Percentiles rank a stretch among this genome's conserved stretches.
phyloP scores from a whole-genome alignment of 2,797 vertebrate genomes.

The Tangara arthus region DNA sequence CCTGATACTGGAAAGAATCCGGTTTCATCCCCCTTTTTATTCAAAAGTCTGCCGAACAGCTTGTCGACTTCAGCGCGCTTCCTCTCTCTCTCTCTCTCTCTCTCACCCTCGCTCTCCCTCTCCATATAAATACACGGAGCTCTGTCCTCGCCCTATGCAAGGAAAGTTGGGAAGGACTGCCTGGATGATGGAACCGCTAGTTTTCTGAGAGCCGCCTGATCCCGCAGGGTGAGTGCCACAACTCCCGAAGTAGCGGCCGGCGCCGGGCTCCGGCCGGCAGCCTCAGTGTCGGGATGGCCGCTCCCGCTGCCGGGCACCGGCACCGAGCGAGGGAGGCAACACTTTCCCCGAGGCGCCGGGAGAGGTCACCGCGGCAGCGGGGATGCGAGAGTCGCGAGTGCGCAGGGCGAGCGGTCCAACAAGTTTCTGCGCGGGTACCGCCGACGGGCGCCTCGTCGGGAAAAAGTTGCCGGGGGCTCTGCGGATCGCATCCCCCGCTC shows the following conservation, averaged over 20 bases:
- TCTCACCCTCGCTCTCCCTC: neutral
- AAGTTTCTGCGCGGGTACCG: conserved; percentile 59
- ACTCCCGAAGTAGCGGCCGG: neutral
- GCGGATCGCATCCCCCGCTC: neutral
- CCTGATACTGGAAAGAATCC: conserved; percentile 59
- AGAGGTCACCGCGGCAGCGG: neutral
- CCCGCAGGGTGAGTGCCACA: conserved; percentile 78
- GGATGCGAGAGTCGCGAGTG: neutral
- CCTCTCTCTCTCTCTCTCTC: neutral
- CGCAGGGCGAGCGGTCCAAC: neutral
- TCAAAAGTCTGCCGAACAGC: conserved; percentile 54
- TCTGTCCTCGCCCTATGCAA: neutral
- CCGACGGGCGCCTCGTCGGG: neutral
- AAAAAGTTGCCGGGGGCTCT: conserved; percentile 33
- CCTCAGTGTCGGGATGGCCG: neutral
- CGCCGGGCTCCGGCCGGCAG: neutral
- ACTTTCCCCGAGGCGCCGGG: conserved; percentile 5
- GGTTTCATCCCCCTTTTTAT: neutral
- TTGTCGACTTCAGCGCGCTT: conserved; percentile 27
- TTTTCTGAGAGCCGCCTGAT: conserved; percentile 70
- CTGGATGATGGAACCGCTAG: conserved; percentile 72
- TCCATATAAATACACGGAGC: neutral
- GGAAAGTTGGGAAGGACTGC: conserved; percentile 85
- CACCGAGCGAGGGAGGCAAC: neutral
- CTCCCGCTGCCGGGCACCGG: neutral